Conservation (phyloP, 1,140 invertebrate genomes). For the Cherax destructor region DNA sequence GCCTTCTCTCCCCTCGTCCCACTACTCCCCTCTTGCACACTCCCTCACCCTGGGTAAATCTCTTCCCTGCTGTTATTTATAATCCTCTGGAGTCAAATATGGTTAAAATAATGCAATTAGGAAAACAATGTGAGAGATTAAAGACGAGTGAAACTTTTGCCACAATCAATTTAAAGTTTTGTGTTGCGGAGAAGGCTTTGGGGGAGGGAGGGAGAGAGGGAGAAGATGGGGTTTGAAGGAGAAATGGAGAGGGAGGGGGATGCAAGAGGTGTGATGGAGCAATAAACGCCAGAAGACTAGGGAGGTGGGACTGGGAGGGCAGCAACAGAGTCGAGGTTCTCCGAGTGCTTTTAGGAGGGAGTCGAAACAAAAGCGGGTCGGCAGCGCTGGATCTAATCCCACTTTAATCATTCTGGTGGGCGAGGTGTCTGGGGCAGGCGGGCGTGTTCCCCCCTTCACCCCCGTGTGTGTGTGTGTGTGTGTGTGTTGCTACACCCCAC, state of each 20-base stretch:
- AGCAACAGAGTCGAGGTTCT: neutral
- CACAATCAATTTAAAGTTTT: slow-evolving; percentile 50
- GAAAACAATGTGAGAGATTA: slow-evolving; percentile 47
- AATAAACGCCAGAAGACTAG: no score
- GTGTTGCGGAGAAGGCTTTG: neutral
- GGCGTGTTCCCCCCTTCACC: no score
- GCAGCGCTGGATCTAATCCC: slow-evolving; percentile 34
- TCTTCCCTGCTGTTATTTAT: neutral
- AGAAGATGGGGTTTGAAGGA: neutral
- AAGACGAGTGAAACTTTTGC: slow-evolving; percentile 27
- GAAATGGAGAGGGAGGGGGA: neutral
- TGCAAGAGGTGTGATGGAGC: neutral
- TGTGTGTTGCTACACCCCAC: neutral
- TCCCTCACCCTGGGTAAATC: no score
- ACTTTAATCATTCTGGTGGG: slow-evolving; percentile 42
- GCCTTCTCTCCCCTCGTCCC: neutral
- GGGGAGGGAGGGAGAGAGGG: no score
- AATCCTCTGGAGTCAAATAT: neutral
- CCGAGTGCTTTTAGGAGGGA: slow-evolving; percentile 29
- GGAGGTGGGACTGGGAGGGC: no score
- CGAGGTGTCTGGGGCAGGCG: slow-evolving; percentile 23
- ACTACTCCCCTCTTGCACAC: neutral
- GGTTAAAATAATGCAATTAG: slow-evolving; percentile 42
- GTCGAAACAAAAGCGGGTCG: slow-evolving; percentile 32
- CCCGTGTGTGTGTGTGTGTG: no score